Base-by-base conservation (phyloP, 2,113 vertebrate species). In the Carettochelys insculpta region DNA sequence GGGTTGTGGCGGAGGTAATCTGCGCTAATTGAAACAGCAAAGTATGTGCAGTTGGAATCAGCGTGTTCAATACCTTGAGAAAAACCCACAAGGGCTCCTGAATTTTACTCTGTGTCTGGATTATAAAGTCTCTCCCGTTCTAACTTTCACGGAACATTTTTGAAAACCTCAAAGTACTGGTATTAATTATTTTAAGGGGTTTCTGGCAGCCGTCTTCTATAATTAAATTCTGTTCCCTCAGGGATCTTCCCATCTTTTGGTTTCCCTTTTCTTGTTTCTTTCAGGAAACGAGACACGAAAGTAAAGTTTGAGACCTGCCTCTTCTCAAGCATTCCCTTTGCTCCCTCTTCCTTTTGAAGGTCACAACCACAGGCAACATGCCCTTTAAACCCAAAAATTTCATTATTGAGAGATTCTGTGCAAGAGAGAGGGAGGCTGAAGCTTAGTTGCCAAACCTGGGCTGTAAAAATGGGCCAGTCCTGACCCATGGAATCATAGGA, bases 21-120 rank as follows among this genome's bases (percentile, higher is more conserved):
- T 90, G 80, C 90, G 88, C 92, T 98, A 96, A 98, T 93, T 97
- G 93, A 92, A 97, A 95, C 89, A 86, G 89, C 97, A 97, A 97
- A 97, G 95, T 96, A 95, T 19, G 87, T 86, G 78, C 73, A 85
- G 45, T 93, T 87, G 77, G 80, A 93, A 95, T 78, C 94, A 85
- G 85, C 93, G 88, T 31, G 78, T 92, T 92, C 77, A 88, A 82
- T 91, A 94, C 92, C 95, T 94, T 85, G 87, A 92, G 73, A 91
- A 51, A 48, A 84, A 88, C 89, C 53, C 51, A 5, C 50, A 16
- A 45, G 56, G 73, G 47, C 82, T 82, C 77, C 51, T 65, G 43
- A 85, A 93, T 86, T 76, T 47, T 87, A 86, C 25, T 61, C 52
- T 9, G 16, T 82, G 53, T 86, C 90, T 47, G 34, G 77, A 82